Conservation (phyloP, 2,888 invertebrate species). For the Cybosia mesomella region DNA sequence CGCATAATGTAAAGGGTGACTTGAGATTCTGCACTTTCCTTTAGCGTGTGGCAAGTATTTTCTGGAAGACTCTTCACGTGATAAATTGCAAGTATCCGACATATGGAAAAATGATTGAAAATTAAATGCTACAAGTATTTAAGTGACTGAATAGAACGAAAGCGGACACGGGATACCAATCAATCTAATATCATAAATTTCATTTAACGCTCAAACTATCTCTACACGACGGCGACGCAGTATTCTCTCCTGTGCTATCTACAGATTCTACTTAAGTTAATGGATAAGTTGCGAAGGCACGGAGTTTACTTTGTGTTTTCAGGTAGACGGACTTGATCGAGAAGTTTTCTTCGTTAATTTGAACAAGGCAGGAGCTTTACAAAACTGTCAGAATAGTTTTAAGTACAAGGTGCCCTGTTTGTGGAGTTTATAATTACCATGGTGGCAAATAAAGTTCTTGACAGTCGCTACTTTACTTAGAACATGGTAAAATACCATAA, state of each 20-base stretch:
- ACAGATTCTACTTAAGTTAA: constrained; percentile 87
- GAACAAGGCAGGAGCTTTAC: constrained; percentile 81
- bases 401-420: constrained; percentile 64
- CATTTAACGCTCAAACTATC: constrained; percentile 76
- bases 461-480: neutral
- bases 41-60: constrained; percentile 43
- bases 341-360: constrained; percentile 86
- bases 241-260: constrained; percentile 80
- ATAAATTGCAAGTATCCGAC: constrained; percentile 39
- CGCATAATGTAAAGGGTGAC: constrained; percentile 65
- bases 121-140: constrained; percentile 15
- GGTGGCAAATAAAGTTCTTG: constrained; percentile 27
- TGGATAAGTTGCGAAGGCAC: constrained; percentile 86
- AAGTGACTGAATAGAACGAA: constrained; percentile 37
- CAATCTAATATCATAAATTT: constrained; percentile 78
- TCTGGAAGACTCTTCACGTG: constrained; percentile 54
- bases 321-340: constrained; percentile 85
- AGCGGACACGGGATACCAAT: constrained; percentile 60
- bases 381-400: constrained; percentile 77
- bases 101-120: constrained; percentile 29
- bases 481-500: neutral
- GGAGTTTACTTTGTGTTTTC: constrained; percentile 86
- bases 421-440: constrained; percentile 57
- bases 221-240: constrained; percentile 68
- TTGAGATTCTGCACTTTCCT: constrained; percentile 56